Conservation (phyloP, 2,888 invertebrate genomes). For the Gymnoscelis rufifasciata region DNA sequence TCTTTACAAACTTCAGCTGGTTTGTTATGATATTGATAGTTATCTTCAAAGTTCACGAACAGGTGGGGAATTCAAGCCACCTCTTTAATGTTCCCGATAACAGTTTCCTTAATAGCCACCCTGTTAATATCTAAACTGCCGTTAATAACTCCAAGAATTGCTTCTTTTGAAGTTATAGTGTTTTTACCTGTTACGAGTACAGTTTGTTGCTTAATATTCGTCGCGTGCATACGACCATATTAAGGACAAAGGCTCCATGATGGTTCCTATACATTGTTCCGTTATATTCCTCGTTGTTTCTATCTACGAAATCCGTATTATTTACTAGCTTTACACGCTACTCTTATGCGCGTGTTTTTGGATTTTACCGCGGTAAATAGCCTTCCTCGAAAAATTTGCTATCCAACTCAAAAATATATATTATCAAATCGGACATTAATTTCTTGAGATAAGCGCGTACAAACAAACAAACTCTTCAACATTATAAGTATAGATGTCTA, state of each 20-base stretch:
- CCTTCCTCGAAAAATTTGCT: too few relatives aligned
- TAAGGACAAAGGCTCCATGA: conserved; percentile 9
- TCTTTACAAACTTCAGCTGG: conserved; percentile 5
- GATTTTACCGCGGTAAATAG: too few relatives aligned
- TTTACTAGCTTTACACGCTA: too few relatives aligned
- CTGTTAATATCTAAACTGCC: conserved; percentile 37
- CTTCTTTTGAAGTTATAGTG: conserved; percentile 29
- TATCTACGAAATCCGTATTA: neutral
- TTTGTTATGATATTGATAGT: conserved; percentile 26
- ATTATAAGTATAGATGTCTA: too few relatives aligned
- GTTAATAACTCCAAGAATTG: conserved; percentile 36
- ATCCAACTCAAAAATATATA: too few relatives aligned
- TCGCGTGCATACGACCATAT: conserved; percentile 14
- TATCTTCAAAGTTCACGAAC: conserved; percentile 31
- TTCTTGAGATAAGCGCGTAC: too few relatives aligned
- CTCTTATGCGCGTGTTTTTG: too few relatives aligned
- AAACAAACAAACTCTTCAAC: too few relatives aligned
- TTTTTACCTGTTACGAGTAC: conserved; percentile 24
- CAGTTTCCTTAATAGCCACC: conserved; percentile 39
- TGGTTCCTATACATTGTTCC: conserved; percentile 11
- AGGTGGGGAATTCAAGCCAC: conserved; percentile 32
- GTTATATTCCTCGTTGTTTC: conserved; percentile 4
- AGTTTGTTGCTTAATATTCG: conserved; percentile 21
- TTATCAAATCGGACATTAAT: too few relatives aligned
- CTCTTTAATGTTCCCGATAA: conserved; percentile 39